Evolutionary conservation across 2,113 vertebrate genomes (phyloP), one percentile per base, ranked within the genome.

Genomic region (Callionymus lyra): DNA sequence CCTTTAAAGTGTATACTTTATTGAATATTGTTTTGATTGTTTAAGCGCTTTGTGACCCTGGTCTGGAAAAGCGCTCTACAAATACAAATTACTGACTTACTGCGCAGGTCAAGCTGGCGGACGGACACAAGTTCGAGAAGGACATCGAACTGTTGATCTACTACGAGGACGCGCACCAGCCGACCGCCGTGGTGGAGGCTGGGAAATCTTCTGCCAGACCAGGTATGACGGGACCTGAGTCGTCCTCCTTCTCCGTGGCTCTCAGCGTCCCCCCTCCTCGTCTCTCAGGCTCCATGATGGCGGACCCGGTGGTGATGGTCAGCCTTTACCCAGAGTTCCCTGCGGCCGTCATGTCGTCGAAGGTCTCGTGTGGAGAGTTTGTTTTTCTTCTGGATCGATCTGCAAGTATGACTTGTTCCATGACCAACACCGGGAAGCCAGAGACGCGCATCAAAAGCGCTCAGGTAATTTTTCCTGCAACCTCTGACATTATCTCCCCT

Each of bases 341-440:
- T 12, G 53, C 81, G 50, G 16, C 45, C 31, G 53, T 77, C 21
- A 56, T 48, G 55, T 74, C 79, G 33, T 74, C 74, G 17, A 16
- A 68, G 5, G 16, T 16, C 9, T 41, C 63, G 0, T 49, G 38
- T 49, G 86, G 87, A 31, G 89, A 92, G 68, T 92, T 92, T 56
- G 48, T 94, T 37, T 87, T 94, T 56, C 56, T 91, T 4, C 44
- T 91, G 59, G 87, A 91, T 64, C 42, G 84, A 59, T 92, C 85
- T 33, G 85, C 83, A 47, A 88, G 85, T 63, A 93, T 92, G 90
- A 1, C 0, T 0, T 50, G 11, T 1, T 0, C 1, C 1, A 70
- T 74, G 44, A 59, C 32, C 11, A 36, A 34, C 1, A 16, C 12
- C 4, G 0, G 6, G 0, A 9, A 1, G 3, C 15, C 57, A 18